phyloP scores from a whole-genome alignment of 1,140 invertebrate genomes.

The Luehdorfia chinensis region DNA sequence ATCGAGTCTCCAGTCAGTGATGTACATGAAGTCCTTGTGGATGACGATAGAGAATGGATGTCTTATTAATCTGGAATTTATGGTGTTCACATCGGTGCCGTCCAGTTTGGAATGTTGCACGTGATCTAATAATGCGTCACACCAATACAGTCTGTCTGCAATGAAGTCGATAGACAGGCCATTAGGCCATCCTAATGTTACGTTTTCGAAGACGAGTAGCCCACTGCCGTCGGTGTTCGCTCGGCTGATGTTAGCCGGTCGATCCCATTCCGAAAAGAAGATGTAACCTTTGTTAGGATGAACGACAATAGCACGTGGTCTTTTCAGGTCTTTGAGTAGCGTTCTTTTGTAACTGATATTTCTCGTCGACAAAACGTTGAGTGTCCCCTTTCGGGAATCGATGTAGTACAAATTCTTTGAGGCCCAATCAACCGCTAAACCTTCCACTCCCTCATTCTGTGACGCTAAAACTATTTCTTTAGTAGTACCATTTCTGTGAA shows the following conservation, averaged over 20 bases:
- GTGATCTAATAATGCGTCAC: slow-evolving; percentile 95
- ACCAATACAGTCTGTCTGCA: slow-evolving; percentile 94
- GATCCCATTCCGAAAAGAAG: slow-evolving; percentile 97
- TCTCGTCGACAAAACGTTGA: slow-evolving; percentile 94
- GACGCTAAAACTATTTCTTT: slow-evolving; percentile 95
- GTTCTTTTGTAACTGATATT: slow-evolving; percentile 92
- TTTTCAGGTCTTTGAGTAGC: slow-evolving; percentile 91
- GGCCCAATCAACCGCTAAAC: slow-evolving; percentile 97
- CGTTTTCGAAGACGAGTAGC: slow-evolving; percentile 92
- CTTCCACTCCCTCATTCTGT: slow-evolving; percentile 98
- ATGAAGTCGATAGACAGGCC: slow-evolving; percentile 95
- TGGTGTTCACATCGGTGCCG: slow-evolving; percentile 94
- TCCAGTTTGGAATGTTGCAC: slow-evolving; percentile 97
- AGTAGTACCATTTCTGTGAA: slow-evolving; percentile 92
- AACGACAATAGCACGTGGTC: slow-evolving; percentile 96
- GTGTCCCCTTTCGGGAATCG: slow-evolving; percentile 95
- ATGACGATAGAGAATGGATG: slow-evolving; percentile 98
- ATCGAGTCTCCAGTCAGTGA: slow-evolving; percentile 97
- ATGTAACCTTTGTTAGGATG: slow-evolving; percentile 96
- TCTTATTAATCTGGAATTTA: slow-evolving; percentile 91
- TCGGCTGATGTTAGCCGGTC: slow-evolving; percentile 96
- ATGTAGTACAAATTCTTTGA: slow-evolving; percentile 99
- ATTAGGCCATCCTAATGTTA: slow-evolving; percentile 97
- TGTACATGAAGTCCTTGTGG: slow-evolving; percentile 95
- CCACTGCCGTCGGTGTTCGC: slow-evolving; percentile 93